Conservation (phyloP, 2,113 vertebrate species). For the Acrocephalus kingi region DNA sequence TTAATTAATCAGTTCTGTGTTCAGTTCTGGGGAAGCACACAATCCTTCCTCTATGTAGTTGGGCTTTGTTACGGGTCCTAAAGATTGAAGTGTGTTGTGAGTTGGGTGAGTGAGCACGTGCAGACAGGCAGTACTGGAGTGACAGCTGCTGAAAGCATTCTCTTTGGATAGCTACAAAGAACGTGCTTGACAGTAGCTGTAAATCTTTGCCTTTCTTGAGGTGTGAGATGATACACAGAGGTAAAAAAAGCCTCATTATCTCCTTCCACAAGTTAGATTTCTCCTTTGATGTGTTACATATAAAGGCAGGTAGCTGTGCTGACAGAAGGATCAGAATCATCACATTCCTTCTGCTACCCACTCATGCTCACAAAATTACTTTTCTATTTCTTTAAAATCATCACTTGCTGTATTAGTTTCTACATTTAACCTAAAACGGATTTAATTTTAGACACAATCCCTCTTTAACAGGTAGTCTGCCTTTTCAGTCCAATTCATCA, state of each 20-base stretch:
- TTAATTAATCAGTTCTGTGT: constrained; percentile 7
- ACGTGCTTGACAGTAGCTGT: not conserved
- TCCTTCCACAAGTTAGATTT: not conserved
- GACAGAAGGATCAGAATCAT: not conserved
- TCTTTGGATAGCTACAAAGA: not conserved
- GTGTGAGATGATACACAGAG: not conserved
- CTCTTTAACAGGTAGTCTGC: not conserved
- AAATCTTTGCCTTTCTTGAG: not conserved
- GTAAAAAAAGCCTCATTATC: not conserved
- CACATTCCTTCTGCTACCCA: not conserved
- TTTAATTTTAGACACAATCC: not conserved
- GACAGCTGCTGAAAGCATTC: not conserved
- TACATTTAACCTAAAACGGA: not conserved
- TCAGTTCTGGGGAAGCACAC: not conserved
- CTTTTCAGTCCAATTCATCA: not conserved
- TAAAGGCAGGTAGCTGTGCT: not conserved
- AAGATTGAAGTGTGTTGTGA: not conserved
- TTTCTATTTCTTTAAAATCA: not conserved
- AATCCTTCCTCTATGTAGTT: not conserved
- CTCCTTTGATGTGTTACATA: not conserved
- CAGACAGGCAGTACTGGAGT: not conserved
- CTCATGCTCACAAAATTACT: not conserved
- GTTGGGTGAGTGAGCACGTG: not conserved
- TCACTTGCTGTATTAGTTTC: not conserved
- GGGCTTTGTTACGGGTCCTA: not conserved